phyloP scores from a whole-genome alignment of 2,113 vertebrate species.

The Pandion haliaetus region DNA sequence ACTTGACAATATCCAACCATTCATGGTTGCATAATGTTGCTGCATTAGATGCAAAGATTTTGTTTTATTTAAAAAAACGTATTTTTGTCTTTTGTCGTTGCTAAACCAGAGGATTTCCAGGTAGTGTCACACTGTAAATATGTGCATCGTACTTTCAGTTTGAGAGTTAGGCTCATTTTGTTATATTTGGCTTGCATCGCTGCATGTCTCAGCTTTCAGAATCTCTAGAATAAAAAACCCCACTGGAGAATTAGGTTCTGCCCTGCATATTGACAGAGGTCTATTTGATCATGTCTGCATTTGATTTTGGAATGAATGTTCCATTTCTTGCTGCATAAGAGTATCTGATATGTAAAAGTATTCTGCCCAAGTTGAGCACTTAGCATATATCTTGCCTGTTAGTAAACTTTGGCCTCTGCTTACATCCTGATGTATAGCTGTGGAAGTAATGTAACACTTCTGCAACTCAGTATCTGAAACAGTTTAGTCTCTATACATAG shows the following conservation, averaged over 20 bases:
- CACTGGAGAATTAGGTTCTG: neutral
- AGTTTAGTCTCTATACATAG: neutral
- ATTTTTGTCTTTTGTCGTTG: neutral
- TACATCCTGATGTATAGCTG: neutral
- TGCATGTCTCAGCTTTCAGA: neutral
- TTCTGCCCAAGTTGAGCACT: neutral
- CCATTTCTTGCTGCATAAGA: neutral
- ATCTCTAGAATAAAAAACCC: neutral
- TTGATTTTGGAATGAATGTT: neutral
- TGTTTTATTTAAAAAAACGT: neutral
- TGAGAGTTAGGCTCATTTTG: neutral
- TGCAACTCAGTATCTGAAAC: neutral
- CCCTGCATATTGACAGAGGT: neutral
- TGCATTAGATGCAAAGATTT: neutral
- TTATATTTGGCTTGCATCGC: neutral
- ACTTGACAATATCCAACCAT: neutral
- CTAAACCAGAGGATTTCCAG: conserved; percentile 38
- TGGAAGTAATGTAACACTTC: neutral
- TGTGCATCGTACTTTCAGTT: neutral
- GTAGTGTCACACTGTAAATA: neutral
- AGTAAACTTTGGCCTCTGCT: neutral
- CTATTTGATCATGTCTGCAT: neutral
- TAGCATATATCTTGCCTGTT: neutral
- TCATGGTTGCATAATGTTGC: too few relatives aligned
- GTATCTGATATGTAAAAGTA: neutral